Evolutionary conservation across 2,113 vertebrate genomes (phyloP), one percentile per base, ranked within the genome.

Genomic region (Conger conger): DNA sequence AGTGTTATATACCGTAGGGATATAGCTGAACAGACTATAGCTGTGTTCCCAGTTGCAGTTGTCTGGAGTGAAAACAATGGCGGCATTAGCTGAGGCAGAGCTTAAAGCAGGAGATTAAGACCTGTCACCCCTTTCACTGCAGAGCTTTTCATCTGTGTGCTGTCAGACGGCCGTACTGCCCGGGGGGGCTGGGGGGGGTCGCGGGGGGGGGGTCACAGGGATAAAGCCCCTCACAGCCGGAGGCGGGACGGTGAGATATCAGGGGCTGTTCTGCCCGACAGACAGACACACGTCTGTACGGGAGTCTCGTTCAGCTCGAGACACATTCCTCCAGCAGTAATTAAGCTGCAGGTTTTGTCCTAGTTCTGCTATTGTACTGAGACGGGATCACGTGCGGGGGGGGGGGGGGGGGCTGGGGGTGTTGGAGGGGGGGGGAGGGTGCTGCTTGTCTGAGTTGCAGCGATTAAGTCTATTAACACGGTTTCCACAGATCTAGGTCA

Each of bases 401-500:
- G 45, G 45, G 45, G 27, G 57, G 5, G 20, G 57, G 20, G 23
- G 23, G 3, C 16, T 7, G 50, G 50, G 16, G 50, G 1, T 53
- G 50, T 7, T 1, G 57, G 27, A 30, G 54, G 53, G 35, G 30
- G 50, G n/a, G 23, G 45, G 80, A 3, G 54, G 35, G 15, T 20
- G 18, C 23, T 63, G 88, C 85, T 87, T 86, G 91, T 63, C 85
- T 87, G 85, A 86, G 88, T 79, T 82, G 20, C 68, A 90, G 86
- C 85, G 86, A 83, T 68, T 83, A 38, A 35, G 84, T 82, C 84
- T 88, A 82, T 84, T 89, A 87, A 89, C 89, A 86, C 79, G 90
- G 76, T 91, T 93, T 91, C 86, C 80, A 80, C 40, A 79, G 83
- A 89, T 91, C 87, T 84, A 82, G 89, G 86, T 84, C 88, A 86